Evolutionary conservation across 2,888 invertebrate species (phyloP), one percentile per base, ranked within the genome.

Genomic region (Galerucella pusilla): DNA sequence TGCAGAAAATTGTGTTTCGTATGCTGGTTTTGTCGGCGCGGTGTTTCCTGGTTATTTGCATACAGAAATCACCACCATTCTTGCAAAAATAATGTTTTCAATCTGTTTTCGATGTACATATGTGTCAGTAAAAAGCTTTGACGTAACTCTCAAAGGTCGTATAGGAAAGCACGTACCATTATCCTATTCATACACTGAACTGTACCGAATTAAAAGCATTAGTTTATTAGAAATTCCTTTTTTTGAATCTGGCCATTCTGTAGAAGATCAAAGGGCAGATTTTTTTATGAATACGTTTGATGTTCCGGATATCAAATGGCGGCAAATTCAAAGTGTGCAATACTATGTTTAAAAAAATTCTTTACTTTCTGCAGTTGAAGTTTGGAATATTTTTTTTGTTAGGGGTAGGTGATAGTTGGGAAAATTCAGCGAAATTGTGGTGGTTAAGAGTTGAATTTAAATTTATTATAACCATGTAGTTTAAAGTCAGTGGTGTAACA

Each of bases 191-290:
- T 42, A 35, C 35, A 35, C 14, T 63, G 35, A 35, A 63, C 63
- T 63, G 42, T 63, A 14, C 63, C 16, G 63, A 63, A 63, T 63
- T 63, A 42, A n/a, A 42, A 63, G 63, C 63, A 63, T 63, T 63
- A 63, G 63, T 63, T 42, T 63, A 63, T 63, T 63, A 63, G 63
- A 42, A 63, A n/a, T 42, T 42, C 20, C 35, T 42, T 63, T 35
- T 42, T 63, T 14, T 14, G 14, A 63, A 63, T n/a, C 63, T 35
- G 16, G 35, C 63, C 1, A 63, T 63, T 35, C 42, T 35, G 16
- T 63, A 63, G n/a, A 42, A 35, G 42, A 63, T 63, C 63, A 63
- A 63, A 63, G 63, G 7, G 14, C 20, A 9, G 57, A 57, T 57
- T 57, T 57, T 16, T 57, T 57, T 2, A 57, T 10, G 57, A 10